These are phyloP conservation scores for Philhelius pedissequus DNA, from an alignment of 2,888 invertebrate species.

Conservation along the genomic window DNA sequence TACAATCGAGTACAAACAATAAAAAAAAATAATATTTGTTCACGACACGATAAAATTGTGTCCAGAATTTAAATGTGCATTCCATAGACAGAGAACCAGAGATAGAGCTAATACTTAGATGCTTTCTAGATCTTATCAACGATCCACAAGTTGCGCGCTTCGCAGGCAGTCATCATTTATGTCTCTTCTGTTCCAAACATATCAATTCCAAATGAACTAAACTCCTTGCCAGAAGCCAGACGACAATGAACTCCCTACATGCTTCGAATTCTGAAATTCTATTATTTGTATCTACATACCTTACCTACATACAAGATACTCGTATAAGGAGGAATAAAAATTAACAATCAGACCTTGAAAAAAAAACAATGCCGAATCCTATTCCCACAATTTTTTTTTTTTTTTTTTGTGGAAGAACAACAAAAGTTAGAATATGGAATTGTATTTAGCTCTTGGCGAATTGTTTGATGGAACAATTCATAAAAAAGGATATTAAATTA, in stretches of 20 bases:
- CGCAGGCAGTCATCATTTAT: constrained; percentile 28
- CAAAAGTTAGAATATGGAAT: background rate
- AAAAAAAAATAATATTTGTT: background rate
- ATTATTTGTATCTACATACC: background rate
- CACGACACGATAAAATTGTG: background rate
- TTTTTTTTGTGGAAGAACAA: background rate
- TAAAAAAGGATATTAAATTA: constrained; percentile 60
- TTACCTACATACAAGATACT: too few species aligned
- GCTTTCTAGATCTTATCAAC: constrained; percentile 44
- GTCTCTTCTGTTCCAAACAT: constrained; percentile 23
- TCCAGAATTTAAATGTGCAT: background rate
- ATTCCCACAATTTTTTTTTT: background rate
- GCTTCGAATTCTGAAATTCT: constrained; percentile 13
- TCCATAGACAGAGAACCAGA: background rate
- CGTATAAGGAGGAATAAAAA: background rate
- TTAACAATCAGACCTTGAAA: constrained; percentile 14
- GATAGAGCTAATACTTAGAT: constrained; percentile 37
- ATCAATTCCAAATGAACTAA: background rate
- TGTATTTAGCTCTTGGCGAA: constrained; percentile 20
- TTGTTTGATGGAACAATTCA: constrained; percentile 33
- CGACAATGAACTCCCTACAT: constrained; percentile 19
- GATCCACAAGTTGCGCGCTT: constrained; percentile 25
- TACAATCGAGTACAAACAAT: background rate
- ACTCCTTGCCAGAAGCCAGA: background rate
- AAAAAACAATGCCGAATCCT: background rate